phyloP scores from a whole-genome alignment of 2,797 vertebrate species.

The Glyptemys insculpta region DNA sequence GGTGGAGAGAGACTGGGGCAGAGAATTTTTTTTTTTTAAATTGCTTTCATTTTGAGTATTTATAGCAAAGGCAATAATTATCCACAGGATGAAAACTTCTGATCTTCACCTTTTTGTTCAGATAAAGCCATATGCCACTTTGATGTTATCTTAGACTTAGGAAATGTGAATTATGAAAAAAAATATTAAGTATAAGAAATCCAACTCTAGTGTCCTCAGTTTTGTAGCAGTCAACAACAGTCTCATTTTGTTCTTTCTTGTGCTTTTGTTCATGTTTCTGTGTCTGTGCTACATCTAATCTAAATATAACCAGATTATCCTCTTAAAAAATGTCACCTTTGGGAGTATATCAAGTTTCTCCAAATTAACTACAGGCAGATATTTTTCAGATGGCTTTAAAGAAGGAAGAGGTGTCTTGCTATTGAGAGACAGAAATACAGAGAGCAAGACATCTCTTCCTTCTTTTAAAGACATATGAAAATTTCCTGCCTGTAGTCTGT shows the following conservation, averaged over 20 bases:
- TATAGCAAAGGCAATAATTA: constrained; percentile 28
- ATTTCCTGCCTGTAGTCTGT: neutral
- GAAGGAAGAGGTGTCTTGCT: neutral
- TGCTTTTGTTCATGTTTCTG: constrained; percentile 17
- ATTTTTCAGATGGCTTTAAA: neutral
- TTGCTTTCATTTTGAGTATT: neutral
- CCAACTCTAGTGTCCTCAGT: neutral
- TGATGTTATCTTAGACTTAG: neutral
- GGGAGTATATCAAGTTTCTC: constrained; percentile 47
- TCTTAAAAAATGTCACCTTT: constrained; percentile 13
- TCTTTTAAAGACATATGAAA: neutral
- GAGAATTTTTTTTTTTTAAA: neutral
- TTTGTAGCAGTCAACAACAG: constrained; percentile 23
- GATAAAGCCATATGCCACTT: constrained; percentile 14
- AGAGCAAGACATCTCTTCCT: neutral
- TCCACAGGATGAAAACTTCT: constrained; percentile 17
- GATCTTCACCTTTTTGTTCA: constrained; percentile 44
- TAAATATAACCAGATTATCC: constrained; percentile 52
- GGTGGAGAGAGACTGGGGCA: neutral
- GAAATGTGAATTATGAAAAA: constrained; percentile 4
- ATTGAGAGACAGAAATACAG: neutral
- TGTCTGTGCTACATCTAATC: constrained; percentile 9
- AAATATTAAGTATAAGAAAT: neutral
- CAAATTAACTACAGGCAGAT: constrained; percentile 16
- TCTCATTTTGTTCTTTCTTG: constrained; percentile 51